These are phyloP conservation scores for Tautogolabrus adspersus DNA, from an alignment of 2,113 vertebrate genomes.

Conservation along the genomic window DNA sequence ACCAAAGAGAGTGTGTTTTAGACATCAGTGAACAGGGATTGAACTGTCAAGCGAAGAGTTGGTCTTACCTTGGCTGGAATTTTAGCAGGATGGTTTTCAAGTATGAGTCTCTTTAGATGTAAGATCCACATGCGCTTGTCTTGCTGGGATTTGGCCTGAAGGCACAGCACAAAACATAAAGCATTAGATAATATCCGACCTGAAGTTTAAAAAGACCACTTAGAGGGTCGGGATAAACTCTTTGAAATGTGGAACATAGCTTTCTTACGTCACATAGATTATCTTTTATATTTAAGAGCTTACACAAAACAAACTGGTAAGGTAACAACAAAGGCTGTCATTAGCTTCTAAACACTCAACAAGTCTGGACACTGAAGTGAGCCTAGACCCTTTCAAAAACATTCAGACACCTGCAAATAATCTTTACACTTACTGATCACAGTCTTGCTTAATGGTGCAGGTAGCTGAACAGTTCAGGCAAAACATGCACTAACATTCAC, in stretches of 20 bases:
- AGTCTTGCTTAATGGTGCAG: conserved; percentile 37
- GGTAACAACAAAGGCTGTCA: conserved; percentile 40
- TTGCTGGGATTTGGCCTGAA: conserved; percentile 94
- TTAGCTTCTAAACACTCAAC: conserved; percentile 50
- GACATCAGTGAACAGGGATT: conserved; percentile 1
- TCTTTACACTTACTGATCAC: conserved; percentile 32
- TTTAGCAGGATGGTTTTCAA: conserved; percentile 98
- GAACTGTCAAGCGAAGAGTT: neutral
- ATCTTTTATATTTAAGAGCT: conserved; percentile 40
- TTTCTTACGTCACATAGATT: conserved; percentile 47
- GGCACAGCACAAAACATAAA: conserved; percentile 37
- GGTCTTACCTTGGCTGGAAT: conserved; percentile 95
- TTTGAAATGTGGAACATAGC: conserved; percentile 14
- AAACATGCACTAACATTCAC: conserved; percentile 38
- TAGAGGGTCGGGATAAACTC: conserved; percentile 35
- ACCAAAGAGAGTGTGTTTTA: conserved; percentile 30
- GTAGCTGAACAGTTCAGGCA: conserved; percentile 27
- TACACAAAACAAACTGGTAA: conserved; percentile 40
- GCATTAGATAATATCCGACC: conserved; percentile 48
- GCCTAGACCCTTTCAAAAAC: conserved; percentile 28
- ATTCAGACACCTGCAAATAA: conserved; percentile 56
- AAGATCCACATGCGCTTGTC: conserved; percentile 98
- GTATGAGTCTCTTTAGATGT: conserved; percentile 96
- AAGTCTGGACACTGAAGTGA: conserved; percentile 62
- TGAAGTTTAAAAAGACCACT: conserved; percentile 31